Evolutionary conservation across 2,113 vertebrate genomes (phyloP), one percentile per base, ranked within the genome.

Genomic region (Mesitornis unicolor): DNA sequence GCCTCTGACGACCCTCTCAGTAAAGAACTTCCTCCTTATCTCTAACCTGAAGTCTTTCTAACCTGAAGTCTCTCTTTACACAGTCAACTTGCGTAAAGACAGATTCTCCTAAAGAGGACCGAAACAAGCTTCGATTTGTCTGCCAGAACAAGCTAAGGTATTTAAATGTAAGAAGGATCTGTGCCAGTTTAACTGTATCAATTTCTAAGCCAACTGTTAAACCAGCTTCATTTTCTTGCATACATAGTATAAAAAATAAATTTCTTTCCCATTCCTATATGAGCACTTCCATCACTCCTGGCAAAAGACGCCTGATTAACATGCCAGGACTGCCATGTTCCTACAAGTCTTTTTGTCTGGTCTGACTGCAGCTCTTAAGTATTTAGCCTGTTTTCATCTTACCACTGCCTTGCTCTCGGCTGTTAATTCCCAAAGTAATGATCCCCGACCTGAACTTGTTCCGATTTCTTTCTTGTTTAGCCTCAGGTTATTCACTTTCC

Each of bases 401-500:
- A 53, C 77, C 65, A 1, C 60, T 89, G 88, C 61, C 78, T 75
- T 35, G 15, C 92, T 93, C 54, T 84, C 0, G 1, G 76, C 83
- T 79, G 64, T 75, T 89, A 75, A 92, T 89, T 95, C 95, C 87
- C 48, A 50, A 89, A 84, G 73, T 20, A 94, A 89, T 79, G 90
- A 96, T 87, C 82, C 86, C 40, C 25, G 7, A 93, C 83, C 86
- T 69, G 61, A 94, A 94, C 90, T 82, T 81, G 47, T 93, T 96
- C 73, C 45, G 0, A 38, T 96, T 90, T 56, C 95, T 92, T 95
- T 71, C 76, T 79, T 67, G 33, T 84, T 95, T 84, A 71, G 90
- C 93, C 88, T 93, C 74, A 57, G 95, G 90, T 95, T 95, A 96
- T 93, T 94, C 76, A 24, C 70, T 95, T 92, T 82, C 76, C 36